Evolutionary conservation across 2,113 vertebrate genomes (phyloP).

Genomic region (Urocolius indicus): DNA sequence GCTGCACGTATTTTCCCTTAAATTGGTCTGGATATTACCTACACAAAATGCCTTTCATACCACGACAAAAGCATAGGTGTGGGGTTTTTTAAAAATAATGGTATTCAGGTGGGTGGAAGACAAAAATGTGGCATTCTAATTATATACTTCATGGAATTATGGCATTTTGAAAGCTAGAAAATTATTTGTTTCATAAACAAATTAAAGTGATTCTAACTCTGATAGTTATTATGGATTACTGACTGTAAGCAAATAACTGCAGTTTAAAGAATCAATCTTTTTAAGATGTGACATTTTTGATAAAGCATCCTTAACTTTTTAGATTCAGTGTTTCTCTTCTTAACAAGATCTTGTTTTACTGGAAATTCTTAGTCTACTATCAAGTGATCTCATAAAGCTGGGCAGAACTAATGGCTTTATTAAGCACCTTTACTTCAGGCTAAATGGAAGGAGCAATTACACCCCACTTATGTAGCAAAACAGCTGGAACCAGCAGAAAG

Average conservation of each 20-base stretch:
- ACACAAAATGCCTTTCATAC: background rate
- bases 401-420: constrained; percentile 41
- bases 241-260: constrained; percentile 1
- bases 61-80: background rate
- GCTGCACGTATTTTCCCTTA: background rate
- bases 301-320: background rate
- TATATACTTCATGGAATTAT: background rate
- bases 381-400: constrained; percentile 1
- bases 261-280: constrained; percentile 14
- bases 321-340: background rate
- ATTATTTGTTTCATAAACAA: constrained; percentile 59
- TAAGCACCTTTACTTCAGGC: constrained; percentile 36
- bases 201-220: constrained; percentile 12
- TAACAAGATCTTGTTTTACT: background rate
- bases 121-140: constrained; percentile 39
- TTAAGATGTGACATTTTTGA: background rate
- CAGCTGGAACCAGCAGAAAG: constrained; percentile 16
- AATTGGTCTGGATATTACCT: background rate
- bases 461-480: background rate
- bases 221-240: background rate
- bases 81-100: background rate
- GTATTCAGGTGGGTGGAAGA: constrained; percentile 4
- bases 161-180: constrained; percentile 39
- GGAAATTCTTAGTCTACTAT: background rate
- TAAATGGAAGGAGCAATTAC: constrained; percentile 37